These are phyloP conservation scores for Neuroterus valhalla DNA, from an alignment of 1,140 invertebrate species.

Conservation along the genomic window DNA sequence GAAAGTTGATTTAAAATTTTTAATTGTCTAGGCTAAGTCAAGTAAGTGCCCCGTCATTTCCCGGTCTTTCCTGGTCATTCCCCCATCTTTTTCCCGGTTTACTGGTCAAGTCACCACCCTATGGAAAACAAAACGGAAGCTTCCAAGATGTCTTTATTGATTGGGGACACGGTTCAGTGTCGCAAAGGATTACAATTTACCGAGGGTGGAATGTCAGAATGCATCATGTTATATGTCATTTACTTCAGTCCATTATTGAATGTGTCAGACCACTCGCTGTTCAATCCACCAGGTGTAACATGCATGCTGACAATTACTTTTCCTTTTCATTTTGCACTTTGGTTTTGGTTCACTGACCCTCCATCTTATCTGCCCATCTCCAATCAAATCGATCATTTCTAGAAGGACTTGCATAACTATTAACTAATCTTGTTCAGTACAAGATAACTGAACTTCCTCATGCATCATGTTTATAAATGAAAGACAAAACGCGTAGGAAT, in stretches of 20 bases:
- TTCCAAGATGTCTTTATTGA: conserved; percentile 19
- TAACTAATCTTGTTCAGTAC: too few relatives aligned
- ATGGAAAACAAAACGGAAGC: not conserved
- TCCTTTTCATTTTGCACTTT: not conserved
- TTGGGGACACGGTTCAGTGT: conserved; percentile 19
- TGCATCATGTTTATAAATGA: not conserved
- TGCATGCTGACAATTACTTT: conserved; percentile 1
- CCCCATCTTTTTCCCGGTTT: too few relatives aligned
- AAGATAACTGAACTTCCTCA: not conserved
- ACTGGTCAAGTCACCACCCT: too few relatives aligned
- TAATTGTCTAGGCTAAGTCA: too few relatives aligned
- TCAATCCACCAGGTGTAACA: conserved; percentile 37
- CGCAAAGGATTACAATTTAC: conserved; percentile 47
- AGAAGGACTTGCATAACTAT: too few relatives aligned
- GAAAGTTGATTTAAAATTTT: too few relatives aligned
- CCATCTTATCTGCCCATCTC: too few relatives aligned
- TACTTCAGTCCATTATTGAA: conserved; percentile 54
- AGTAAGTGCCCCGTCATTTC: too few relatives aligned
- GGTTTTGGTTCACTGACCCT: not conserved
- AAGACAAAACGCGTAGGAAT: conserved; percentile 7
- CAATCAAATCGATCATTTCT: too few relatives aligned
- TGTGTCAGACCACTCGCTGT: conserved; percentile 53
- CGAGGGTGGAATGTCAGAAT: conserved; percentile 42
- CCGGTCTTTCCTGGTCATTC: too few relatives aligned
- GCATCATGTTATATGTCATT: conserved; percentile 50